Conservation (phyloP, 2,113 vertebrate species). For the Cranoglanis bouderius region DNA sequence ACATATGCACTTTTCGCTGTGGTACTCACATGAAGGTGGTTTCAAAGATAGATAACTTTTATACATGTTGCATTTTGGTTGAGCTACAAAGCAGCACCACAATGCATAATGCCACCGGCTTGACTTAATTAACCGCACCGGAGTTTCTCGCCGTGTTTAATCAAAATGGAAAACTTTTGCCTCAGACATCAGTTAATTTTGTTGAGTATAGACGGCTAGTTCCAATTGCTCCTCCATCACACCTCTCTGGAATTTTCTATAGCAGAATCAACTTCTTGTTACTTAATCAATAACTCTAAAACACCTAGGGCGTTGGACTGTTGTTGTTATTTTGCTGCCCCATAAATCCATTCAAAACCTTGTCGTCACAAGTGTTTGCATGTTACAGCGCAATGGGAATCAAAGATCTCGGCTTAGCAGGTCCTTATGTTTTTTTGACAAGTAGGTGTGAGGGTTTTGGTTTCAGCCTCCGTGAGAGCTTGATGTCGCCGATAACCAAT, state of each 20-base stretch:
- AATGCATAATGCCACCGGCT: not conserved
- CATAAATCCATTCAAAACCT: constrained; percentile 48
- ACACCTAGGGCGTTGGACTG: not conserved
- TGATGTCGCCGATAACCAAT: constrained; percentile 69
- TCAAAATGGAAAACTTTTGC: constrained; percentile 45
- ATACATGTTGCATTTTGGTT: not conserved
- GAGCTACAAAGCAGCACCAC: no score
- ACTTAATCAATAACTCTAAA: constrained; percentile 7
- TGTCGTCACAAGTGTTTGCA: not conserved
- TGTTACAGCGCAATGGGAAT: not conserved
- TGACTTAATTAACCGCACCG: constrained; percentile 31
- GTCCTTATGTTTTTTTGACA: constrained; percentile 55
- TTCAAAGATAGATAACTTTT: not conserved
- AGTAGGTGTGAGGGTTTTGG: constrained; percentile 61
- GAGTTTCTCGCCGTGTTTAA: not conserved
- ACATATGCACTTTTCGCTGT: not conserved
- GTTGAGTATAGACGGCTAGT: not conserved
- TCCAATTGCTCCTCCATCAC: not conserved
- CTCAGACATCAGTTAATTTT: not conserved
- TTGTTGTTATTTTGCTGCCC: constrained; percentile 54
- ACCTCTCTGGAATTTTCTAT: not conserved
- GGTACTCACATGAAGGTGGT: not conserved
- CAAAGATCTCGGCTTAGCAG: constrained; percentile 50
- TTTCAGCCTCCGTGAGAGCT: constrained; percentile 66
- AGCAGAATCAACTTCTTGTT: not conserved